Evolutionary conservation across 2,797 vertebrate genomes (phyloP).

Genomic region (Sebastes aleutianus): DNA sequence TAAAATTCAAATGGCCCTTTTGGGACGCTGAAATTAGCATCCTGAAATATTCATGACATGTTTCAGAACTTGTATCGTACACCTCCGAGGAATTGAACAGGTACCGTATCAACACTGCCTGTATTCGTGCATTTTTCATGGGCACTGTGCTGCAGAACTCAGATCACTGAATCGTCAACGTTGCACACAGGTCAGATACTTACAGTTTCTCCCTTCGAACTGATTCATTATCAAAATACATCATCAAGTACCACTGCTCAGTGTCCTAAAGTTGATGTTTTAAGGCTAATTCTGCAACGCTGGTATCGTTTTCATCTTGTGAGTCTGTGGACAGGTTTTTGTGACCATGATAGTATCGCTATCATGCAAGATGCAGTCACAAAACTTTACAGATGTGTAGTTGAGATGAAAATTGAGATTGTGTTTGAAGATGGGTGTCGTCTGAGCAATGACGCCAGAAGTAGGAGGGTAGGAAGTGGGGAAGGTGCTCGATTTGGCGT

Average conservation of each 20-base stretch:
- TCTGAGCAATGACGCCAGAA: too few relatives aligned
- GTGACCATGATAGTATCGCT: background rate
- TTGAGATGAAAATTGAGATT: background rate
- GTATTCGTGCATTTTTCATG: slow-evolving; percentile 63
- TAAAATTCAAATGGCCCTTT: slow-evolving; percentile 66
- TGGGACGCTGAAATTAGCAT: slow-evolving; percentile 70
- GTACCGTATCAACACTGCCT: slow-evolving; percentile 49
- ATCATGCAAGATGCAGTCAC: background rate
- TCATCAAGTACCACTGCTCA: background rate
- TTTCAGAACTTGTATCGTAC: slow-evolving; percentile 52
- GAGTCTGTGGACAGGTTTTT: background rate
- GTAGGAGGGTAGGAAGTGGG: too few relatives aligned
- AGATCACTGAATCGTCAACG: slow-evolving; percentile 24
- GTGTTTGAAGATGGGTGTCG: too few relatives aligned
- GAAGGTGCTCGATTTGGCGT: background rate
- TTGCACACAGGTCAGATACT: background rate
- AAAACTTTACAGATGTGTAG: background rate
- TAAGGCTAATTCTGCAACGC: background rate
- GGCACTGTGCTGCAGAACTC: slow-evolving; percentile 13
- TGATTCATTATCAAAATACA: slow-evolving; percentile 7
- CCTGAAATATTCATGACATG: slow-evolving; percentile 75
- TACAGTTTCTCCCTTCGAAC: slow-evolving; percentile 14
- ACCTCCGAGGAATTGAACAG: slow-evolving; percentile 57
- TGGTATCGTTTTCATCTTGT: background rate
- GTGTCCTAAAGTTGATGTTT: background rate